Percentiles rank a stretch among this genome's conserved stretches.
phyloP scores from a whole-genome alignment of 2,888 invertebrate species.

The Polylopha cassiicola region DNA sequence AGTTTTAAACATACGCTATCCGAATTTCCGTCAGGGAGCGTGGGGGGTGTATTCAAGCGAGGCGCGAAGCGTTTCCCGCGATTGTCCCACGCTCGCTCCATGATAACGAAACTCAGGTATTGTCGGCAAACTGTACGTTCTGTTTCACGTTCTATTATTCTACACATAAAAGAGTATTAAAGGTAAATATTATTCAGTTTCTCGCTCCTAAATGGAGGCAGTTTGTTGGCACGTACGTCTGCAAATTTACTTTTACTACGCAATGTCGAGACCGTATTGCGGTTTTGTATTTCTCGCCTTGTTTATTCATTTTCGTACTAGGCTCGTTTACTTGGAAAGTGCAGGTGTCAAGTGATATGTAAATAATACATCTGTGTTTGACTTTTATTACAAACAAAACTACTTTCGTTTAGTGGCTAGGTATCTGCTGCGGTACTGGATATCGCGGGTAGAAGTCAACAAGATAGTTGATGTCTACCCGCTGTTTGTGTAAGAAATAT shows the following conservation, averaged over 20 bases:
- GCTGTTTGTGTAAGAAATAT: no score
- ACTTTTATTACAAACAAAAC: no score
- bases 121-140: slow-evolving; percentile 39
- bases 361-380: no score
- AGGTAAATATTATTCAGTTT: slow-evolving; percentile 46
- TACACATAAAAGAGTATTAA: slow-evolving; percentile 34
- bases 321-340: slow-evolving; percentile 1
- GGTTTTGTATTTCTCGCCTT: slow-evolving; percentile 19
- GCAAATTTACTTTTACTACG: slow-evolving; percentile 21
- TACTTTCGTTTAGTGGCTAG: no score
- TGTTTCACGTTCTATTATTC: slow-evolving; percentile 30
- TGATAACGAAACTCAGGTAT: slow-evolving; percentile 57
- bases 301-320: slow-evolving; percentile 8
- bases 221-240: slow-evolving; percentile 19
- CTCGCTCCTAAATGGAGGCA: slow-evolving; percentile 22
- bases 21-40: slow-evolving; percentile 31
- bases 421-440: no score
- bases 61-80: slow-evolving; percentile 26
- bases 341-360: no score
- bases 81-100: slow-evolving; percentile 35
- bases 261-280: slow-evolving; percentile 17
- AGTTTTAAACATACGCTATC: slow-evolving; percentile 27
- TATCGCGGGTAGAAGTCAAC: no score
- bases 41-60: slow-evolving; percentile 53
- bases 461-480: no score